Percentiles rank a stretch among this genome's conserved stretches.
These are phyloP conservation scores for Akabosia matsudoensis DNA, from an alignment of 1,140 invertebrate species.

Conservation along the genomic window DNA sequence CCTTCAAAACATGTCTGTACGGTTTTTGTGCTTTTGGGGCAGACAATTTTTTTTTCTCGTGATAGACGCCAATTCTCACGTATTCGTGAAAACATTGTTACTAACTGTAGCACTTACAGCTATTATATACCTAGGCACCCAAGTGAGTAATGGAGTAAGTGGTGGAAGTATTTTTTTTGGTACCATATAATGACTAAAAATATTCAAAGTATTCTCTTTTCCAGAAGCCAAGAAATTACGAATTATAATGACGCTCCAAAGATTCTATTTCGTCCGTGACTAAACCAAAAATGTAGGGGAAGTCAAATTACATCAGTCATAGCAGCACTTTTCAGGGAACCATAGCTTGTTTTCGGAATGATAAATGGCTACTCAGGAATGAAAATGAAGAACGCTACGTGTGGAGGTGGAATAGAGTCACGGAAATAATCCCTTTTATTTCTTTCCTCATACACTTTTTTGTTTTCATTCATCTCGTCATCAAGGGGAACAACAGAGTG, in stretches of 20 bases:
- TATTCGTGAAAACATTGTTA: not conserved
- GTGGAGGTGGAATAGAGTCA: not conserved
- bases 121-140: not conserved
- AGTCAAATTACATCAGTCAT: slow-evolving; percentile 14
- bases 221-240: slow-evolving; percentile 6
- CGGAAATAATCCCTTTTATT: not conserved
- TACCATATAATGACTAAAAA: not conserved
- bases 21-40: not conserved
- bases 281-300: slow-evolving; percentile 17
- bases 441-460: slow-evolving; percentile 1
- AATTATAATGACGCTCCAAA: not conserved
- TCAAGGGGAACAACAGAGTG: not conserved
- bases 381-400: not conserved
- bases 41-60: not conserved
- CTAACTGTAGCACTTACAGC: not conserved
- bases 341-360: not conserved
- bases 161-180: not conserved
- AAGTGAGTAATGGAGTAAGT: slow-evolving; percentile 4
- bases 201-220: not conserved
- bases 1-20: not conserved
- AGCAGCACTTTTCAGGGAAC: no score
- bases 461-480: slow-evolving; percentile 12
- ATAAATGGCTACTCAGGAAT: not conserved
- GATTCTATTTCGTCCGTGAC: not conserved
- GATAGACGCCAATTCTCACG: not conserved